Conservation (phyloP, 2,888 invertebrate genomes). For the Formica aserva region DNA sequence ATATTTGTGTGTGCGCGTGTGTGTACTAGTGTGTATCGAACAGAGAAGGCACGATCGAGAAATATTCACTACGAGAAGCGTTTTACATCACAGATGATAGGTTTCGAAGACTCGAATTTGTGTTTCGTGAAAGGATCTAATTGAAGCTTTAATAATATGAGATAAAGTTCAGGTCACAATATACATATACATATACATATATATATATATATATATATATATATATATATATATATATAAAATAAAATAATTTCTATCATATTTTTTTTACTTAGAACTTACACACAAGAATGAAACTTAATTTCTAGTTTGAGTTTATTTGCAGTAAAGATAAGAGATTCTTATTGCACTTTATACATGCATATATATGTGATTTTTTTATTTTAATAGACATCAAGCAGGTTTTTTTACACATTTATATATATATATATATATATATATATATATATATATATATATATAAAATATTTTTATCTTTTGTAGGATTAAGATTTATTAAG, state of each 20-base stretch:
- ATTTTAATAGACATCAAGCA: constrained; percentile 1
- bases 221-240: background rate
- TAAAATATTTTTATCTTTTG: constrained; percentile 21
- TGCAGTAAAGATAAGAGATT: constrained; percentile 2
- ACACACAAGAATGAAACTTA: constrained; percentile 4
- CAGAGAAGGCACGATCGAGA: constrained; percentile 19
- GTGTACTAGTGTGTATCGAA: constrained; percentile 10
- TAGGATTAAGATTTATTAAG: constrained; percentile 30
- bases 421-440: too few species aligned
- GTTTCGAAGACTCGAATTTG: constrained; percentile 44
- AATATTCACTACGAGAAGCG: constrained; percentile 7
- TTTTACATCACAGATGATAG: constrained; percentile 42
- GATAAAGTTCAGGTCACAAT: background rate
- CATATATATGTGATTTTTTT: background rate
- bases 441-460: constrained; percentile 1
- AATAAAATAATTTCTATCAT: constrained; percentile 7
- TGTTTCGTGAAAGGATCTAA: background rate
- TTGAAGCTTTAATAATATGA: background rate
- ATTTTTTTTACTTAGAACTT: constrained; percentile 16
- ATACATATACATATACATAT: too few species aligned
- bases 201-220: background rate
- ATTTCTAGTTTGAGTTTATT: background rate
- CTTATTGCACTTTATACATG: background rate
- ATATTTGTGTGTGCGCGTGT: constrained; percentile 16
- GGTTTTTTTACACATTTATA: constrained; percentile 4